Percentiles rank a stretch among this genome's conserved stretches.
These are phyloP conservation scores for Morpho helenor DNA, from an alignment of 2,888 invertebrate genomes.

Conservation along the genomic window DNA sequence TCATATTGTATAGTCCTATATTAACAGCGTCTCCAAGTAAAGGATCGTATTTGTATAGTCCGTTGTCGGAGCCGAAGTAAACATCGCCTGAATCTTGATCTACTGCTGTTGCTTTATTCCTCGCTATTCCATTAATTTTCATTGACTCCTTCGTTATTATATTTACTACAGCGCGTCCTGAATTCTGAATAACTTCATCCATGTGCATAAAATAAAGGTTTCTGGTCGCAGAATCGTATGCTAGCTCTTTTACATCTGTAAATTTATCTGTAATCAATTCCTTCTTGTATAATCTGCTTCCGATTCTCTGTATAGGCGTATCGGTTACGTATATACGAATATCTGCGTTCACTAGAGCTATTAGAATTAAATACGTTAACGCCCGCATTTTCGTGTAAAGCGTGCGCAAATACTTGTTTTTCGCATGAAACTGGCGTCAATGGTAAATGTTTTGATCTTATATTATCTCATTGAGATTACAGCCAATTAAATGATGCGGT, in stretches of 20 bases:
- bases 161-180: conserved; percentile 59
- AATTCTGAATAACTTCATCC: conserved; percentile 59
- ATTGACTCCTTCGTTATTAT: conserved; percentile 49
- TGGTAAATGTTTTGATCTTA: conserved; percentile 43
- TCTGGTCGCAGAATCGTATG: conserved; percentile 62
- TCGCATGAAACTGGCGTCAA: conserved; percentile 41
- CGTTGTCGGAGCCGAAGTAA: conserved; percentile 65
- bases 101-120: conserved; percentile 62
- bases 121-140: conserved; percentile 55
- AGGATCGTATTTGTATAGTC: conserved; percentile 60
- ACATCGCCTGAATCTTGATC: conserved; percentile 58
- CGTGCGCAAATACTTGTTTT: conserved; percentile 37
- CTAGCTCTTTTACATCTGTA: conserved; percentile 53
- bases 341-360: conserved; percentile 46
- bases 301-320: conserved; percentile 52
- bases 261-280: conserved; percentile 52
- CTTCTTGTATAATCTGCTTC: conserved; percentile 55
- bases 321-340: conserved; percentile 49
- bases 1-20: conserved; percentile 61
- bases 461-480: conserved; percentile 40
- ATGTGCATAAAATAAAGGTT: conserved; percentile 69
- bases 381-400: conserved; percentile 30
- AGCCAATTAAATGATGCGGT: conserved; percentile 36
- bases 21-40: conserved; percentile 46
- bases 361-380: conserved; percentile 27